A percentile compares a stretch with the other conserved stretches of the same genome.
These are phyloP conservation scores for Lipophrys pholis DNA, from an alignment of 2,113 vertebrate species.

Conservation along the genomic window DNA sequence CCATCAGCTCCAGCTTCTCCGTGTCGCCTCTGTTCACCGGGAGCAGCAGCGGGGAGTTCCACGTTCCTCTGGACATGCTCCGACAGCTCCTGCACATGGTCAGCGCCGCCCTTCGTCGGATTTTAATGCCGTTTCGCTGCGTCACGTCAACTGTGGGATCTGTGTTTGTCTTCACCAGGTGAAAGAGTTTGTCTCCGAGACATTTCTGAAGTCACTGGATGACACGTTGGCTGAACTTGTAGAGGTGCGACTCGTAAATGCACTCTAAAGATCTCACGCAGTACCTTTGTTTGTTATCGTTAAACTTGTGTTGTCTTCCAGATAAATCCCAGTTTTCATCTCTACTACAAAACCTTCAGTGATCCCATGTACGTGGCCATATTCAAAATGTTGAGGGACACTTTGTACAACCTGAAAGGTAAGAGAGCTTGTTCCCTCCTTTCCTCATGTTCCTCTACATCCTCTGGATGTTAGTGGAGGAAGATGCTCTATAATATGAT, in stretches of 20 bases:
- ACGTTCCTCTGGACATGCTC: slow-evolving; percentile 90
- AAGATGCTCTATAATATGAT: too few species aligned
- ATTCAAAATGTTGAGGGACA: slow-evolving; percentile 98
- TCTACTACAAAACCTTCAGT: slow-evolving; percentile 93
- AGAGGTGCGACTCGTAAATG: slow-evolving; percentile 83
- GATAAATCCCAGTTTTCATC: slow-evolving; percentile 82
- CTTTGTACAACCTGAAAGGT: slow-evolving; percentile 95
- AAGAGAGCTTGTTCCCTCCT: neutral
- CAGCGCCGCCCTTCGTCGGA: slow-evolving; percentile 2
- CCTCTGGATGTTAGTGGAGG: too few species aligned
- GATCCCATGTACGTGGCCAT: slow-evolving; percentile 94
- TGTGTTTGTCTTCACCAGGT: slow-evolving; percentile 83
- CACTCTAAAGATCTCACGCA: neutral
- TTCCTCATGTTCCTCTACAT: too few species aligned
- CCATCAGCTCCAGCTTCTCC: slow-evolving; percentile 96
- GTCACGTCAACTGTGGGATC: neutral
- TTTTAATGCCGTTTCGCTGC: too few species aligned
- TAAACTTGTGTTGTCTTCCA: slow-evolving; percentile 57
- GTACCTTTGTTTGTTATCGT: neutral
- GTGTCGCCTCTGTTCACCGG: slow-evolving; percentile 95
- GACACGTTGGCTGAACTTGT: slow-evolving; percentile 81
- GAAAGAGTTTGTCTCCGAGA: slow-evolving; percentile 90
- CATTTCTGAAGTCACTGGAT: slow-evolving; percentile 91
- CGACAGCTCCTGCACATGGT: slow-evolving; percentile 94
- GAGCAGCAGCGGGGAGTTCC: slow-evolving; percentile 89